Conservation (phyloP, 2,113 vertebrate species). For the Chionomys nivalis region DNA sequence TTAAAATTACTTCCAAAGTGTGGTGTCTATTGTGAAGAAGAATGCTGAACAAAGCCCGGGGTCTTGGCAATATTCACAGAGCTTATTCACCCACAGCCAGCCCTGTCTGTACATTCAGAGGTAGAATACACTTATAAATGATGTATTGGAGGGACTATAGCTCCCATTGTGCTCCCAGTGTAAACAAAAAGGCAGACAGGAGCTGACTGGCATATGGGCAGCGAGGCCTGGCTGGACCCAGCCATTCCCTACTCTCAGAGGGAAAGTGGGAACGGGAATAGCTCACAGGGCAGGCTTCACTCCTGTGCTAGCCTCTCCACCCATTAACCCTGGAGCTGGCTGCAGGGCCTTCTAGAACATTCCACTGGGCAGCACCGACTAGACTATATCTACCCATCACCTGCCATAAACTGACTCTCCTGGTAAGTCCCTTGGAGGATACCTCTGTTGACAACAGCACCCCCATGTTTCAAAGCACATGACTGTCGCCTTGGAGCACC, state of each 20-base stretch:
- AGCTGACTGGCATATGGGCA: constrained; percentile 93
- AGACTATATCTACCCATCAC: rapidly evolving
- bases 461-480: background rate
- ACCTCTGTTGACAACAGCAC: background rate
- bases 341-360: background rate
- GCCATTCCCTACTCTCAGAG: constrained; percentile 85
- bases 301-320: background rate
- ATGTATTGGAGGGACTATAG: constrained; percentile 93
- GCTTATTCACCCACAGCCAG: constrained; percentile 93
- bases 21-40: constrained; percentile 98
- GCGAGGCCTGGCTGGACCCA: constrained; percentile 89
- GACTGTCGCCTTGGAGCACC: rapidly evolving
- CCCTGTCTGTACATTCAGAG: constrained; percentile 93
- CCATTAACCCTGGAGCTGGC: rapidly evolving
- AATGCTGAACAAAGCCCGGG: constrained; percentile 95
- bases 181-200: constrained; percentile 97
- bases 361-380: background rate
- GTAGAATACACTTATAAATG: constrained; percentile 96
- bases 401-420: background rate
- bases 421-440: background rate
- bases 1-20: constrained; percentile 99
- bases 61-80: constrained; percentile 97
- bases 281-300: no score
- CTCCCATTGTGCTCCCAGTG: constrained; percentile 94
- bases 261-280: constrained; percentile 27